Conservation (phyloP, 2,113 vertebrate species). For the Paracyprichromis sp. region DNA sequence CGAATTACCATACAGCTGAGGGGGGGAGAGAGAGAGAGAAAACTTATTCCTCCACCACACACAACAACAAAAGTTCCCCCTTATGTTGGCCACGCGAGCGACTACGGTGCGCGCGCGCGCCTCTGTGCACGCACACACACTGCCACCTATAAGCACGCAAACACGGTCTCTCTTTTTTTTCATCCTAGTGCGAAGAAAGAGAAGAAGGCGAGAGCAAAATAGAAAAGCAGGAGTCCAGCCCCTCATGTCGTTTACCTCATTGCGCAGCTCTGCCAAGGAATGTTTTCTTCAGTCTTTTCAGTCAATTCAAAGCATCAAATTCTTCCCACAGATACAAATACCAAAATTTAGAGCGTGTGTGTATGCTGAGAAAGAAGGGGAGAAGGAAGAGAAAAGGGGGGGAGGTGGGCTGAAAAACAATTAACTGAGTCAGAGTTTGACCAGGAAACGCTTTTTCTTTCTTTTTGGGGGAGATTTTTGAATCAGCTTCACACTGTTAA, state of each 20-base stretch:
- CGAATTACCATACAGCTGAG: slow-evolving; percentile 99
- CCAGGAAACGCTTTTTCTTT: not conserved
- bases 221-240: slow-evolving; percentile 38
- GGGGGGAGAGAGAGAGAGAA: slow-evolving; percentile 49
- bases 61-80: slow-evolving; percentile 81
- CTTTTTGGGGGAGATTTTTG: not conserved
- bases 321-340: slow-evolving; percentile 51
- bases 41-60: slow-evolving; percentile 80
- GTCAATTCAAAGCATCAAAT: slow-evolving; percentile 32
- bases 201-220: slow-evolving; percentile 29
- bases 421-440: slow-evolving; percentile 39
- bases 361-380: not conserved
- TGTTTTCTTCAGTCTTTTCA: slow-evolving; percentile 45
- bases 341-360: slow-evolving; percentile 5
- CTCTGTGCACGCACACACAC: not conserved
- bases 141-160: not conserved
- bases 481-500: not conserved
- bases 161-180: not conserved
- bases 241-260: slow-evolving; percentile 26
- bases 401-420: slow-evolving; percentile 14
- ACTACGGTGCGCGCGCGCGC: slow-evolving; percentile 19
- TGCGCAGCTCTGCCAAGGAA: slow-evolving; percentile 60
- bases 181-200: not conserved
- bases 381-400: not conserved
- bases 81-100: slow-evolving; percentile 73